Evolutionary conservation across 2,113 vertebrate species (phyloP), one percentile per base, ranked within the genome.

Genomic region (Ursus arctos): DNA sequence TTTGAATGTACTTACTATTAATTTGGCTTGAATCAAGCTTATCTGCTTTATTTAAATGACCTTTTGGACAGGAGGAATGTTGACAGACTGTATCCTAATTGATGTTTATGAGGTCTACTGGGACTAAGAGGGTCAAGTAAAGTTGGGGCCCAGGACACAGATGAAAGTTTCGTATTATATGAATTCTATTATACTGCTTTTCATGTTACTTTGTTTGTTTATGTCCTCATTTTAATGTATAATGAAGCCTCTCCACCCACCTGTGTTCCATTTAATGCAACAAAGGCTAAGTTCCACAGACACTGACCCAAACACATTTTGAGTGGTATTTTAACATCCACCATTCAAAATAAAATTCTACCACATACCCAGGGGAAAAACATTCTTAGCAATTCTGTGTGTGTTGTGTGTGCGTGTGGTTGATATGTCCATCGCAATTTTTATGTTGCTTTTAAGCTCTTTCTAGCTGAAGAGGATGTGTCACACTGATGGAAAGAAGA

Each of bases 1-100:
- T 93, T 65, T 86, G 57, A 85, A 90, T 72, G 51, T 82, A 71
- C 19, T 85, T 88, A 91, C 72, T 83, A 81, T 59, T 87, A 79
- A 91, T 63, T 91, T 90, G 14, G 12, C 11, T 82, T 49, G 19
- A 94, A 88, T 67, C 22, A 55, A 86, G 12, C 12, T 28, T 84
- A 43, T 33, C 7, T 12, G 43, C 6, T 67, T 91, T 51, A 63
- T 71, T 82, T 55, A 71, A 40, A 76, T 57, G 65, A 65, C 76
- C n/a, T 15, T 43, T 81, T 55, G 9, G 51, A 55, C 82, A 82
- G 28, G 6, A 59, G 24, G 8, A 24, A 40, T 31, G 3, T 31
- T 16, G 33, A 91, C 6, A 43, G 47, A 69, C 15, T 93, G 57
- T 53, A 55, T n/a, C 82, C 3, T 51, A 9, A 8, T 16, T 81